Evolutionary conservation across 2,888 invertebrate species (phyloP), one percentile per base, ranked within the genome.

Genomic region (Sphaerophoria taeniata): DNA sequence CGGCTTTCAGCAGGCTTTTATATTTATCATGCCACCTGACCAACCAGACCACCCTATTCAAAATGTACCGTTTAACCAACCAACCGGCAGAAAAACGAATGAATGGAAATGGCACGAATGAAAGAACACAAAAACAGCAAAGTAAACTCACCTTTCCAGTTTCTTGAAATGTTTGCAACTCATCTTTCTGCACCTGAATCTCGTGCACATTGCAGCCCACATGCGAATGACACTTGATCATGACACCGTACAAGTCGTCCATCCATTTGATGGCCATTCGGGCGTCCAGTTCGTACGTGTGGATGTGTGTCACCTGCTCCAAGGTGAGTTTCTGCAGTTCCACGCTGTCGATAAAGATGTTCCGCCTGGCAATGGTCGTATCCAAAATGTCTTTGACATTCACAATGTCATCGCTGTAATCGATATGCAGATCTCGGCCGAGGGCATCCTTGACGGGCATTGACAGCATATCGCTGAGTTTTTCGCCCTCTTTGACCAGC

Each of bases 361-460:
- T 94, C 88, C 95, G 95, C 63, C 95, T 93, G 5, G 95, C 95
- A 70, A 94, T 94, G 47, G 95, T 95, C 58, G 95, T 95, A 87
- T 95, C 95, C 85, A 96, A 92, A 88, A 95, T 94, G 89, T 95
- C 95, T 87, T 94, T 93, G 75, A 96, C 94, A 90, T 95, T 95
- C 74, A 94, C 93, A 74, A 96, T 95, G 89, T 96, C 96, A 89
- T 94, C 94, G 87, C 94, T 94, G 88, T 95, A 96, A 92, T 96
- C 93, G 88, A 95, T 94, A 87, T 94, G 93, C 87, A 95, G 92
- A 89, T 95, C 95, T 88, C 95, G 93, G 63, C 96, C 96, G 83
- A 95, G 92, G 0, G 96, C 95, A 91, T 96, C 96, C 92, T 96
- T 96, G 85, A 96, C 94, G 9, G 96, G 96, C 93, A 96, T 95